phyloP scores from a whole-genome alignment of 2,888 invertebrate genomes.

The Augiades crinisus region DNA sequence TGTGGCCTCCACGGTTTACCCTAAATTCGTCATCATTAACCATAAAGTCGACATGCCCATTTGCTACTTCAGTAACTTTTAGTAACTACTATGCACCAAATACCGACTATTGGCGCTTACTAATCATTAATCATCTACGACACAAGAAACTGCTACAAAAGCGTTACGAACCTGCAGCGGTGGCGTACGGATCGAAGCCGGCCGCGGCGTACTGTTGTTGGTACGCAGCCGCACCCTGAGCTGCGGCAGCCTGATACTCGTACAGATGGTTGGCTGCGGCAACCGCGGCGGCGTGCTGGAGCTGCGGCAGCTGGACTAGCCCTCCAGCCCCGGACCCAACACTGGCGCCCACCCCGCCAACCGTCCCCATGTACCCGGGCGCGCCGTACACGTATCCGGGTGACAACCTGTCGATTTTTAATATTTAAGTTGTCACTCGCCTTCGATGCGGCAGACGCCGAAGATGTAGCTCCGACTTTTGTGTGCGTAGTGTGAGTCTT shows the following conservation, averaged over 20 bases:
- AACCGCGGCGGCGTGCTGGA: slow-evolving; percentile 88
- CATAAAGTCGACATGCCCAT: too few relatives aligned
- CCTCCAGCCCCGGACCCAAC: slow-evolving; percentile 84
- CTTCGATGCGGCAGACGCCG: slow-evolving; percentile 6
- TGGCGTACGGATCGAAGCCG: slow-evolving; percentile 88
- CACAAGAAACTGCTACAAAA: too few relatives aligned
- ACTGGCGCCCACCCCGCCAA: slow-evolving; percentile 78
- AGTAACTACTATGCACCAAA: too few relatives aligned
- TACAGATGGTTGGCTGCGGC: slow-evolving; percentile 92
- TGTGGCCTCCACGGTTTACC: too few relatives aligned
- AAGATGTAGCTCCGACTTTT: too few relatives aligned
- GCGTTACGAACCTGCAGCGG: slow-evolving; percentile 85
- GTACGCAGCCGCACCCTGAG: slow-evolving; percentile 86
- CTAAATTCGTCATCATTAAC: too few relatives aligned
- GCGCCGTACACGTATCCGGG: slow-evolving; percentile 88
- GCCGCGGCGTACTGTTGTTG: slow-evolving; percentile 88
- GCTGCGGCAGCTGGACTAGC: slow-evolving; percentile 85
- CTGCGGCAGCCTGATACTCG: slow-evolving; percentile 90
- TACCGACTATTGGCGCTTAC: too few relatives aligned
- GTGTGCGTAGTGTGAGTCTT: too few relatives aligned
- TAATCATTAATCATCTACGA: too few relatives aligned
- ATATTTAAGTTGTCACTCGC: too few relatives aligned
- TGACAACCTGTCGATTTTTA: slow-evolving; percentile 66
- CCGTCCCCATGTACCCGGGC: slow-evolving; percentile 89
- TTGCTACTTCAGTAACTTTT: too few relatives aligned